Evolutionary conservation across 2,888 invertebrate genomes (phyloP).

Genomic region (Cremastobaeus sp.): DNA sequence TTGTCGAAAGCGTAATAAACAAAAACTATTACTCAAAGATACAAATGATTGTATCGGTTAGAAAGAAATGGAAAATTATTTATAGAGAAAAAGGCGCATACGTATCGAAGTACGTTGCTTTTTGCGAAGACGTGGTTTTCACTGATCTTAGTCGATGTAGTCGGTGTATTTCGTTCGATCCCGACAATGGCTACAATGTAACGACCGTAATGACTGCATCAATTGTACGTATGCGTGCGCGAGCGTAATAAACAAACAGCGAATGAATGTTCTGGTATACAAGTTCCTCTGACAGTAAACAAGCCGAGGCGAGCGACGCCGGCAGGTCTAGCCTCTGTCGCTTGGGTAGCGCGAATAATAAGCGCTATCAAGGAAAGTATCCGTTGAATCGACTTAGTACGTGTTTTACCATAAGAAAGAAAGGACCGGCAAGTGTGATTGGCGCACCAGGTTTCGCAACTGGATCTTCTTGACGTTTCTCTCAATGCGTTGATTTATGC

Average conservation of each 20-base stretch:
- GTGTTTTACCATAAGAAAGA: conserved; percentile 33
- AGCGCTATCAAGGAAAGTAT: no score
- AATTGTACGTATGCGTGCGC: conserved; percentile 39
- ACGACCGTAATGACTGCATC: conserved; percentile 12
- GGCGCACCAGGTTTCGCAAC: conserved; percentile 67
- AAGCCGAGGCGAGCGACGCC: conserved; percentile 70
- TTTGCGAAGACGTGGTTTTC: no score
- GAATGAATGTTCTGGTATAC: conserved; percentile 82
- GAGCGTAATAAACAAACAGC: conserved; percentile 40
- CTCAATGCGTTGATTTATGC: conserved; percentile 71
- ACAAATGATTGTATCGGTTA: no score
- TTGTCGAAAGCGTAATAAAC: no score
- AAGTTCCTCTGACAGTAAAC: conserved; percentile 83
- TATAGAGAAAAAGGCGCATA: no score
- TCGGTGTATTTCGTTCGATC: conserved; percentile 31
- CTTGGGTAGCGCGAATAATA: conserved; percentile 26
- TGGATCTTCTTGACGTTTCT: conserved; percentile 5
- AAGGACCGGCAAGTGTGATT: background rate
- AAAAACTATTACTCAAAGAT: no score
- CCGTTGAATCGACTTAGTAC: background rate
- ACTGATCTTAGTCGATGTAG: conserved; percentile 30
- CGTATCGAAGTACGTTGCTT: no score
- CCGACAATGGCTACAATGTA: background rate
- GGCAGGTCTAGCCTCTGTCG: conserved; percentile 70
- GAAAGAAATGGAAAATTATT: no score